These are phyloP conservation scores for Holocentrus rufus DNA, from an alignment of 2,797 vertebrate genomes.

Conservation along the genomic window DNA sequence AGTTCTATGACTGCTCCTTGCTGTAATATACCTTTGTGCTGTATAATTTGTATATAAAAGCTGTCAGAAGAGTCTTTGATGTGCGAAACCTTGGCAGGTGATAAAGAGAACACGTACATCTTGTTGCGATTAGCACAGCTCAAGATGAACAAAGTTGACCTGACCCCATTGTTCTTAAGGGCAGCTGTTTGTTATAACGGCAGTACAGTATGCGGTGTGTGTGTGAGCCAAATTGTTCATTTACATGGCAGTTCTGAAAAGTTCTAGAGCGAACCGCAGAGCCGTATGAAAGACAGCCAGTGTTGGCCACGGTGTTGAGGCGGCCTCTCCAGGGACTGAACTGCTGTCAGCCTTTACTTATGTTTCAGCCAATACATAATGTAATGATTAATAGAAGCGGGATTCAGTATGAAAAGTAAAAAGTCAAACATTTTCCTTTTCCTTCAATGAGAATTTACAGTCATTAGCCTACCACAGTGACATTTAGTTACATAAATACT, in stretches of 20 bases:
- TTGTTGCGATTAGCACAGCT: constrained; percentile 32
- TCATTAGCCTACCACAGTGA: constrained; percentile 6
- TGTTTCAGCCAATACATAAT: constrained; percentile 64
- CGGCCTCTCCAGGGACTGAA: constrained; percentile 46
- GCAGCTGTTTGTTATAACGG: constrained; percentile 50
- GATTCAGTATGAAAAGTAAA: constrained; percentile 40
- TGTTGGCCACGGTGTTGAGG: constrained; percentile 39
- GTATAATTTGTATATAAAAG: constrained; percentile 33
- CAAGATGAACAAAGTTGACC: constrained; percentile 32
- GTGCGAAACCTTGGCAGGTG: constrained; percentile 5
- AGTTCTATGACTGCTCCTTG: constrained; percentile 19
- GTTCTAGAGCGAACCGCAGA: constrained; percentile 58
- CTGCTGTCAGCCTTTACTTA: constrained; percentile 59
- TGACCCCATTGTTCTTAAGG: constrained; percentile 27
- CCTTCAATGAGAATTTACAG: constrained; percentile 23
- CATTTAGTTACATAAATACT: constrained; percentile 28
- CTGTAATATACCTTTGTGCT: constrained; percentile 21
- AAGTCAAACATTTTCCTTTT: constrained; percentile 35
- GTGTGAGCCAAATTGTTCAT: constrained; percentile 43
- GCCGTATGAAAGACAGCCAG: constrained; percentile 59
- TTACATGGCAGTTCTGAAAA: constrained; percentile 45
- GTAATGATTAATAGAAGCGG: constrained; percentile 63
- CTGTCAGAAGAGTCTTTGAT: constrained; percentile 20
- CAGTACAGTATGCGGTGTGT: constrained; percentile 30
- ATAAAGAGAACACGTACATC: constrained; percentile 31